Conservation (phyloP, 2,888 invertebrate species). For the Deilephila elpenor region DNA sequence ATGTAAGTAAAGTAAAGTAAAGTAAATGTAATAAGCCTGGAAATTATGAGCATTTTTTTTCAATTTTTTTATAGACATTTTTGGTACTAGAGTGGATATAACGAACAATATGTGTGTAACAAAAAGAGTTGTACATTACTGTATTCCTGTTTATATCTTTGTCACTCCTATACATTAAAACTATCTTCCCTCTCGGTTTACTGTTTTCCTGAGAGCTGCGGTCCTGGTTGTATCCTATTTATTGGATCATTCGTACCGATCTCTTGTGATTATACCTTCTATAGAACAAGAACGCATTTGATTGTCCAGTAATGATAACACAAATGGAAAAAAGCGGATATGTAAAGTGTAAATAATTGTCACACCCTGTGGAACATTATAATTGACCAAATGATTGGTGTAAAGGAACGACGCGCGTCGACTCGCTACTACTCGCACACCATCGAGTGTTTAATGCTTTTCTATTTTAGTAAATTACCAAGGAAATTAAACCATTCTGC, state of each 20-base stretch:
- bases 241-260: background rate
- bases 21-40: too few relatives aligned
- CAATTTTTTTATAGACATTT: too few relatives aligned
- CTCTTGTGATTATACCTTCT: background rate
- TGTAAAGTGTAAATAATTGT: constrained; percentile 68
- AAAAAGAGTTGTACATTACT: too few relatives aligned
- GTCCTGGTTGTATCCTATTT: background rate
- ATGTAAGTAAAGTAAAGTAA: too few relatives aligned
- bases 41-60: too few relatives aligned
- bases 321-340: constrained; percentile 51
- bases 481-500: background rate
- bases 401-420: constrained; percentile 55
- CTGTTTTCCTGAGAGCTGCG: background rate
- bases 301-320: background rate
- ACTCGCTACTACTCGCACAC: constrained; percentile 6
- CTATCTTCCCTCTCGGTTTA: too few relatives aligned
- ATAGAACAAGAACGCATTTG: background rate
- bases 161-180: too few relatives aligned
- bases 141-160: too few relatives aligned
- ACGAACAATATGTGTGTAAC: too few relatives aligned
- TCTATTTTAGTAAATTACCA: background rate
- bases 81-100: too few relatives aligned
- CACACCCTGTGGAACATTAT: constrained; percentile 79
- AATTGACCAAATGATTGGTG: constrained; percentile 81
- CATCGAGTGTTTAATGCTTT: constrained; percentile 29